Conservation (phyloP, 2,113 vertebrate species). For the Oreamnos americanus region DNA sequence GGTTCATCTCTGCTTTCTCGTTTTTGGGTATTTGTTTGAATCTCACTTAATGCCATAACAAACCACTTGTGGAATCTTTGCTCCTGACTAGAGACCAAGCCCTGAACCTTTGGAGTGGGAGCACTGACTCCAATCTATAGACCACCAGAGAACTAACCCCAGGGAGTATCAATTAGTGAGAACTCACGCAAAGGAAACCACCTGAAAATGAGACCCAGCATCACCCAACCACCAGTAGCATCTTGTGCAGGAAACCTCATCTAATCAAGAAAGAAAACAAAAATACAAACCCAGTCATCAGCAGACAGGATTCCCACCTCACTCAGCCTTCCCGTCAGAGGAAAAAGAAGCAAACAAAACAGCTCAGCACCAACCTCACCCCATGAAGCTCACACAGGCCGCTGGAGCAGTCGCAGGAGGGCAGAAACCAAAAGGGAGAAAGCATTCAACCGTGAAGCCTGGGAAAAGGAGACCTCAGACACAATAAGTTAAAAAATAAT, state of each 20-base stretch:
- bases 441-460: not conserved
- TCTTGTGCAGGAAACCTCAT: not conserved
- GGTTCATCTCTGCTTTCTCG: too few relatives aligned
- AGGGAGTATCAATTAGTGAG: too few relatives aligned
- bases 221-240: too few relatives aligned
- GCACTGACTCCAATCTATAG: too few relatives aligned
- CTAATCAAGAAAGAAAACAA: not conserved
- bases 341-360: not conserved
- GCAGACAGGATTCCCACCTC: not conserved
- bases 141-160: too few relatives aligned
- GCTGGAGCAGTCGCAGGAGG: not conserved
- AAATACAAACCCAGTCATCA: not conserved
- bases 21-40: too few relatives aligned
- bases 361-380: not conserved
- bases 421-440: not conserved
- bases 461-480: not conserved
- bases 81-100: too few relatives aligned
- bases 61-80: too few relatives aligned
- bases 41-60: too few relatives aligned
- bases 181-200: too few relatives aligned
- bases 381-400: not conserved
- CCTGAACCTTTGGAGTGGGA: too few relatives aligned
- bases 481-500: not conserved
- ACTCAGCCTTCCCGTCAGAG: not conserved
- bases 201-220: too few relatives aligned